phyloP scores from a whole-genome alignment of 2,888 invertebrate genomes.

The Metacarcinus magister region DNA sequence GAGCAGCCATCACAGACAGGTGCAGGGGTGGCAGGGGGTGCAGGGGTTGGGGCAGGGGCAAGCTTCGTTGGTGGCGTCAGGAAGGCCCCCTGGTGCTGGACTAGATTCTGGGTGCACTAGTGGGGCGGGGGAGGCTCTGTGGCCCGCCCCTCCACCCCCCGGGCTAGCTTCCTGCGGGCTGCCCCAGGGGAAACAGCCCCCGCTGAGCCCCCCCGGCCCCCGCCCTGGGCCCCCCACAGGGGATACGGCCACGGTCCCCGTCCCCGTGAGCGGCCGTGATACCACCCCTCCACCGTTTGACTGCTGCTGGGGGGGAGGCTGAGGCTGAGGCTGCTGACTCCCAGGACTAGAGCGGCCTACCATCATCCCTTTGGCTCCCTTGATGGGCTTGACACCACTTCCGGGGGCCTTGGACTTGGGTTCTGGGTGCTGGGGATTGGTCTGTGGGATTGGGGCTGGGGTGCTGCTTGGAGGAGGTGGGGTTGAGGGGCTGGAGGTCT shows the following conservation, averaged over 20 bases:
- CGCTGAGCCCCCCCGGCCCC: slow-evolving; percentile 74
- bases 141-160: slow-evolving; percentile 81
- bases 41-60: slow-evolving; percentile 71
- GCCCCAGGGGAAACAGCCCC: slow-evolving; percentile 78
- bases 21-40: slow-evolving; percentile 76
- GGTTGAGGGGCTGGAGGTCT: slow-evolving; percentile 68
- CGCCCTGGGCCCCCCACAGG: slow-evolving; percentile 80
- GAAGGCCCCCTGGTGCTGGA: slow-evolving; percentile 78
- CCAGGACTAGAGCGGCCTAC: slow-evolving; percentile 81
- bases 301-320: slow-evolving; percentile 80
- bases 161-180: slow-evolving; percentile 81
- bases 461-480: slow-evolving; percentile 65
- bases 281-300: slow-evolving; percentile 79
- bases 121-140: slow-evolving; percentile 82
- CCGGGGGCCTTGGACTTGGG: slow-evolving; percentile 68
- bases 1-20: slow-evolving; percentile 75
- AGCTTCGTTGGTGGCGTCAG: slow-evolving; percentile 63
- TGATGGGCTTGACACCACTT: slow-evolving; percentile 68
- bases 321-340: slow-evolving; percentile 77
- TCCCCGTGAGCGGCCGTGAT: slow-evolving; percentile 75
- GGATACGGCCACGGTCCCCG: slow-evolving; percentile 78
- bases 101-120: slow-evolving; percentile 78
- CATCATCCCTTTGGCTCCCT: slow-evolving; percentile 77
- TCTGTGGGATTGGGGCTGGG: slow-evolving; percentile 28
- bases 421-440: slow-evolving; percentile 71